Evolutionary conservation across 2,113 vertebrate species (phyloP), one percentile per base, ranked within the genome.

Genomic region (Hirundichthys speculiger): DNA sequence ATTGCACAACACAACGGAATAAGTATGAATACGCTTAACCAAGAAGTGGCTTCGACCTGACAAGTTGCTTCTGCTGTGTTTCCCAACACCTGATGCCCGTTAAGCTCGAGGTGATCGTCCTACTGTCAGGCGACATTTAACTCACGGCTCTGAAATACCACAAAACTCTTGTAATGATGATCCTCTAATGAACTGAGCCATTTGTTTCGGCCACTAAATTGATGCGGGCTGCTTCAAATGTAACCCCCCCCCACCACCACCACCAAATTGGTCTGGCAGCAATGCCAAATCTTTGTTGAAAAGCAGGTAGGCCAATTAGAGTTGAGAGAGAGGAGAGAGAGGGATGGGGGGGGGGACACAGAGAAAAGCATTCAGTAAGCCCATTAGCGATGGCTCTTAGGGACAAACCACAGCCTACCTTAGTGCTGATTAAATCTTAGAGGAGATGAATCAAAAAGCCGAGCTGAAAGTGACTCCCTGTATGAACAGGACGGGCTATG

Each of bases 401-500:
- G 94, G 95, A 96, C 94, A 95, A 95, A 95, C 95, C 95, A 94
- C 83, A 75, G 73, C 66, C 43, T 94, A 96, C 94, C 94, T 95
- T 93, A 93, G 94, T 94, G 94, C 95, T 95, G 96, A 98, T 98
- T 96, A 95, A 93, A 97, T 98, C 95, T 96, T 94, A 95, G 86
- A 93, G 93, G 90, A 95, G 94, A 95, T 94, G 94, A 95, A 96
- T 96, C 94, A 93, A 93, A 60, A 91, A 92, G 91, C 91, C 91
- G 93, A 94, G 92, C 94, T 94, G 94, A 95, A 95, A 97, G 93
- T 94, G 95, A 97, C 93, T 96, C 95, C 92, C 57, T 78, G 91
- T 92, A 95, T 95, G 96, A 96, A 95, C 94, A 94, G 94, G 92
- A 93, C 90, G 88, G 92, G 92, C 92, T 93, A 92, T 96, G 93